These are phyloP conservation scores for honey bee (Apis mellifera) DNA, from an alignment of 1,140 invertebrate genomes.

Conservation along the genomic window Amel_HAv3.1 CM009942.2:3912001-3912500, in stretches of 20 bases:
- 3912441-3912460: not conserved
- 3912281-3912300: no score
- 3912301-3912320: not conserved
- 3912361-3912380: not conserved
- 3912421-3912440: not conserved
- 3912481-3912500: not conserved
- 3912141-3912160: not conserved
- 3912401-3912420: not conserved
- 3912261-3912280: no score
- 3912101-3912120: not conserved
- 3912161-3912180: no score
- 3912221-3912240: no score
- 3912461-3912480: not conserved
- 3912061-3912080: not conserved
- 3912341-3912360: not conserved
- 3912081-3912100: not conserved
- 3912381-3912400: not conserved
- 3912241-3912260: no score
- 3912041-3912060: slow-evolving; percentile 16
- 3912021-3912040: slow-evolving; percentile 14
- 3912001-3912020: slow-evolving; percentile 36
- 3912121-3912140: not conserved
- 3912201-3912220: no score
- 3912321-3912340: not conserved
- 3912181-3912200: no score